Evolutionary conservation across 1,140 invertebrate genomes (phyloP).

Genomic region (Rhagoletis zephyria): DNA sequence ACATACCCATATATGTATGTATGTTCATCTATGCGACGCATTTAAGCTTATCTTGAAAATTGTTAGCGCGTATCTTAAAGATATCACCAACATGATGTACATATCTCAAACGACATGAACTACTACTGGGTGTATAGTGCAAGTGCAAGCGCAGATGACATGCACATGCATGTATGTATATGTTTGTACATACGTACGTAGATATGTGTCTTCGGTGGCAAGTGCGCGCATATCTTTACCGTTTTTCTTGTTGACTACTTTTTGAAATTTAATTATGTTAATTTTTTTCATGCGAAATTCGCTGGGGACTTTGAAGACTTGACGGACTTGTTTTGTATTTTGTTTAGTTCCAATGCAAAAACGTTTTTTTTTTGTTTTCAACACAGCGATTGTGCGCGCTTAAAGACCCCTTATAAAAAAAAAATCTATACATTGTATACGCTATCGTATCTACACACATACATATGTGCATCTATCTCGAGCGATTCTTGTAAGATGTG

Average conservation of each 20-base stretch:
- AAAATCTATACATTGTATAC: not conserved
- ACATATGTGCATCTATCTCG: not conserved
- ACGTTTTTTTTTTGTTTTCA: too few species aligned
- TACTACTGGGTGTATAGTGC: conserved; percentile 21
- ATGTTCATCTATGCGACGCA: conserved; percentile 19
- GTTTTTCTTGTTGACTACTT: not conserved
- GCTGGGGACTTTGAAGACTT: not conserved
- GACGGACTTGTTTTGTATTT: not conserved
- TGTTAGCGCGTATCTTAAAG: conserved; percentile 43
- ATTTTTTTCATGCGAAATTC: conserved; percentile 36
- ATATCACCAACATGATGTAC: conserved; percentile 34
- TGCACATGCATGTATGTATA: not conserved
- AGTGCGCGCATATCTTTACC: not conserved
- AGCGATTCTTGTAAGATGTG: not conserved
- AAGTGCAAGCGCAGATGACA: not conserved
- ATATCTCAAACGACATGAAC: conserved; percentile 29
- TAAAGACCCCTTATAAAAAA: too few species aligned
- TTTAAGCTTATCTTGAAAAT: conserved; percentile 39
- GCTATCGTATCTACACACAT: not conserved
- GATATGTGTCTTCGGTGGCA: not conserved
- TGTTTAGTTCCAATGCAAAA: not conserved
- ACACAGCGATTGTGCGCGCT: too few species aligned
- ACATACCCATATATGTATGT: not conserved
- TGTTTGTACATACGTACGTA: not conserved
- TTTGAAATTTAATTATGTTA: conserved; percentile 38